Evolutionary conservation across 2,113 vertebrate genomes (phyloP), one percentile per base, ranked within the genome.

Genomic region (Nesogale talazaci): DNA sequence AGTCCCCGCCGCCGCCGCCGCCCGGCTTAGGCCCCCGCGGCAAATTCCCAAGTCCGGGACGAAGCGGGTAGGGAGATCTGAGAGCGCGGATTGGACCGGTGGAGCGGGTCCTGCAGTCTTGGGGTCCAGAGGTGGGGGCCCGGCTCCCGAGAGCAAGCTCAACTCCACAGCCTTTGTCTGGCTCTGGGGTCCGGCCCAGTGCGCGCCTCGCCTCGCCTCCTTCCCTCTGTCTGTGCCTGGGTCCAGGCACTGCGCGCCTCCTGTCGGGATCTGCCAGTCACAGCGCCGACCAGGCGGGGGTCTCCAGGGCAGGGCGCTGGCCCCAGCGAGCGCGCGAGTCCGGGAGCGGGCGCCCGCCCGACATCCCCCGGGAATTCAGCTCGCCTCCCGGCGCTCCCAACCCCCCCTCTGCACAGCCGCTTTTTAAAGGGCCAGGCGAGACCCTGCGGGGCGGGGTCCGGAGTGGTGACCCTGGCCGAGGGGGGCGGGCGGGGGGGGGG

Each of bases 111-210:
- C 92, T 19, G 94, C 90, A 70, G 92, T 59, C 75, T 79, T 75
- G 59, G 96, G 61, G 65, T 80, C 80, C 38, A n/a, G 79, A 61
- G 70, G 87, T 81, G 74, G 59, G 93, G 76, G 83, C 92, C 86
- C 79, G 92, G 94, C 81, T 86, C 89, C 90, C 52, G 75, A 83
- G 91, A 94, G 95, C 93, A 17, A 84, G 90, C 83, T 81, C 93
- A 92, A 92, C 92, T 95, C 94, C 83, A 0, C 94, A 88, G 96
- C 97, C 96, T 97, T 97, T 97, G 97, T 97, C 87, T 95, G 95
- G 56, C 86, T 97, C 96, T 96, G 90, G 93, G 93, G 90, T 94
- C 94, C 92, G 96, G 96, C 92, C 92, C n/a, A n/a, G n/a, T n/a
- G n/a, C n/a, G n/a, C 93, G 93, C 96, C 93, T 93, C 72, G 96